A percentile compares a stretch with the other conserved stretches of the same genome.
Conservation (phyloP, 2,797 vertebrate genomes). For the Heterohyrax brucei region DNA sequence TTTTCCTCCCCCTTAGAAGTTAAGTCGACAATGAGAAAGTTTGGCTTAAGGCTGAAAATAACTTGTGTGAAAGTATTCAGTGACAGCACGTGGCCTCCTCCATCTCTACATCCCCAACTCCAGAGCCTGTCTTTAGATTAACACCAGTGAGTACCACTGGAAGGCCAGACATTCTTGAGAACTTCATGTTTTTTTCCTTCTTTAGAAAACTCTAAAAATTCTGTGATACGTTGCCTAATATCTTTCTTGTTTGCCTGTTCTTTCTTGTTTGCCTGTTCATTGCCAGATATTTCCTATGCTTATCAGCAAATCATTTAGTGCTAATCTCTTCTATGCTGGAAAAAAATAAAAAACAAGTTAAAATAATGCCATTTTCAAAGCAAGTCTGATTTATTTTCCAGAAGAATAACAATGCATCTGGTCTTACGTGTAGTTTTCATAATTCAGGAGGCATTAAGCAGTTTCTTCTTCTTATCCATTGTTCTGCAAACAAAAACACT, state of each 20-base stretch:
- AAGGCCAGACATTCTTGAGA: slow-evolving; percentile 3
- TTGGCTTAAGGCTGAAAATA: slow-evolving; percentile 57
- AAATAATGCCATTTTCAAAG: slow-evolving; percentile 32
- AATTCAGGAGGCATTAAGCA: slow-evolving; percentile 15
- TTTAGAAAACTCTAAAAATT: neutral
- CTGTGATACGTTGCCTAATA: neutral
- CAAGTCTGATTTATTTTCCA: slow-evolving; percentile 20
- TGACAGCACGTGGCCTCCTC: neutral
- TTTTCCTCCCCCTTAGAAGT: slow-evolving; percentile 33
- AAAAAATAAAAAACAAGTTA: slow-evolving; percentile 49
- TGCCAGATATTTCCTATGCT: slow-evolving; percentile 23
- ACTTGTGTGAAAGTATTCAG: slow-evolving; percentile 5
- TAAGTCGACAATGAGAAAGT: slow-evolving; percentile 19
- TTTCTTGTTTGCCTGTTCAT: neutral
- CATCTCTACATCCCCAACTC: neutral
- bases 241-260: neutral
- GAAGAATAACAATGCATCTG: slow-evolving; percentile 59
- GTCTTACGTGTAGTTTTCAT: neutral
- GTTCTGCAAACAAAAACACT: slow-evolving; percentile 4
- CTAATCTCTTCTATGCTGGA: neutral
- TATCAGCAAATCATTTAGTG: slow-evolving; percentile 3
- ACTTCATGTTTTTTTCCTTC: neutral
- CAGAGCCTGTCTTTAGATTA: neutral
- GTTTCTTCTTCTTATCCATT: neutral
- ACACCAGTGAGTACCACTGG: neutral